Percentiles rank a stretch among this genome's conserved stretches.
Evolutionary conservation across 2,113 vertebrate species (phyloP).

Genomic region (Xenopus laevis): DNA sequence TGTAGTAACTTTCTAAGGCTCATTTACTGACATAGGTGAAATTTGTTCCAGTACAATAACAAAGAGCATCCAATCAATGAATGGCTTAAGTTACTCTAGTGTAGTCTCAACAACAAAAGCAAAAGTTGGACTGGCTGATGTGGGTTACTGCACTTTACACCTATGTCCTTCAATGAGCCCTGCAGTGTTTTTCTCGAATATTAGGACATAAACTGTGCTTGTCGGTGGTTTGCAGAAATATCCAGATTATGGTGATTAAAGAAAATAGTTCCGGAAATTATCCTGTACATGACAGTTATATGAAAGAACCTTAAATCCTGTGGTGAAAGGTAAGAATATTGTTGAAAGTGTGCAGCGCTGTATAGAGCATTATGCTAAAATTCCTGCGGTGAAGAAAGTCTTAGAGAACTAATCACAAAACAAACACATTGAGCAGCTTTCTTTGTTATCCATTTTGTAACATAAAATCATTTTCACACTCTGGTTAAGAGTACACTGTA

Average conservation of each 20-base stretch:
- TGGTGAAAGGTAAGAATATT: constrained; percentile 37
- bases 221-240: too few species aligned
- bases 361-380: constrained; percentile 21
- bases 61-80: background rate
- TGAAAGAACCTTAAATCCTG: constrained; percentile 35
- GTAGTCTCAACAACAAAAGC: too few species aligned
- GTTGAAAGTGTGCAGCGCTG: constrained; percentile 24
- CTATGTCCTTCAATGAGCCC: too few species aligned
- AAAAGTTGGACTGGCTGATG: too few species aligned
- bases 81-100: background rate
- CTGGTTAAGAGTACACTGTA: constrained; percentile 21
- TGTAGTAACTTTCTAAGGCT: too few species aligned
- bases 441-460: constrained; percentile 34
- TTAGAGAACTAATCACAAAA: constrained; percentile 38
- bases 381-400: constrained; percentile 32
- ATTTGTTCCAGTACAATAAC: too few species aligned
- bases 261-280: constrained; percentile 33
- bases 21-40: too few species aligned
- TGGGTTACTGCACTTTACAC: too few species aligned
- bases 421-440: constrained; percentile 30
- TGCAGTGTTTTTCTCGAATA: too few species aligned
- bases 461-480: constrained; percentile 31
- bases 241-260: constrained; percentile 6
- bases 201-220: too few species aligned
- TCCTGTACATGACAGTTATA: constrained; percentile 33